These are phyloP conservation scores for Keiferia lycopersicella DNA, from an alignment of 2,888 invertebrate species.

Conservation along the genomic window DNA sequence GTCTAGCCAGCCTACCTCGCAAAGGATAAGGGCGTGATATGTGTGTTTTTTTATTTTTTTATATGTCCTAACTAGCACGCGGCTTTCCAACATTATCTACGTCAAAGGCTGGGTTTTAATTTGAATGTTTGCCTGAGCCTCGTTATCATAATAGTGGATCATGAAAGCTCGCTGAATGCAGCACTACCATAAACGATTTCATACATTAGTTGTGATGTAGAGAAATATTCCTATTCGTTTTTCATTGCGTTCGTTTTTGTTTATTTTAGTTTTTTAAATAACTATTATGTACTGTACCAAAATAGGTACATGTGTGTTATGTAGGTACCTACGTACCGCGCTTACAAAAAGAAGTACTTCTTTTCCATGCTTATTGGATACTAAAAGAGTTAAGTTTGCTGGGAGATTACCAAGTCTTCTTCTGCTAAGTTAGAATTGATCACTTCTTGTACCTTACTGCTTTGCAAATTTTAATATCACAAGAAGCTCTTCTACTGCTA, in stretches of 20 bases:
- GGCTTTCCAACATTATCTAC: slow-evolving; percentile 41
- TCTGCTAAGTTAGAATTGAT: neutral
- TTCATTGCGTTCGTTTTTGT: neutral
- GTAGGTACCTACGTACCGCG: no score
- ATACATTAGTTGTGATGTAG: slow-evolving; percentile 1
- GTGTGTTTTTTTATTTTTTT: no score
- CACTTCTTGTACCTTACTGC: no score
- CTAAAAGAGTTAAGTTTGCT: no score
- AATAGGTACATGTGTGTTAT: no score
- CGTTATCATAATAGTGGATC: slow-evolving; percentile 61
- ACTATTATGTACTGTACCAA: no score
- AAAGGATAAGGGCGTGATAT: no score
- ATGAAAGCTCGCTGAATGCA: slow-evolving; percentile 11
- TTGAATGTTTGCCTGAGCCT: slow-evolving; percentile 60
- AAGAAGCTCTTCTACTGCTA: neutral
- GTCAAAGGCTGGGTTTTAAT: slow-evolving; percentile 62
- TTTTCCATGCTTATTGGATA: no score
- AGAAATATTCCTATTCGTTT: neutral
- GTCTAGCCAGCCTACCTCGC: no score
- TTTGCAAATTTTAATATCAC: neutral
- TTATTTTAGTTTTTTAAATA: no score
- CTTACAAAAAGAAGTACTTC: no score
- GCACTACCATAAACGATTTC: neutral
- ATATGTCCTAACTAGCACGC: neutral
- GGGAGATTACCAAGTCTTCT: neutral